phyloP scores from a whole-genome alignment of 2,113 vertebrate genomes.

The Chaetorhynchus papuensis region DNA sequence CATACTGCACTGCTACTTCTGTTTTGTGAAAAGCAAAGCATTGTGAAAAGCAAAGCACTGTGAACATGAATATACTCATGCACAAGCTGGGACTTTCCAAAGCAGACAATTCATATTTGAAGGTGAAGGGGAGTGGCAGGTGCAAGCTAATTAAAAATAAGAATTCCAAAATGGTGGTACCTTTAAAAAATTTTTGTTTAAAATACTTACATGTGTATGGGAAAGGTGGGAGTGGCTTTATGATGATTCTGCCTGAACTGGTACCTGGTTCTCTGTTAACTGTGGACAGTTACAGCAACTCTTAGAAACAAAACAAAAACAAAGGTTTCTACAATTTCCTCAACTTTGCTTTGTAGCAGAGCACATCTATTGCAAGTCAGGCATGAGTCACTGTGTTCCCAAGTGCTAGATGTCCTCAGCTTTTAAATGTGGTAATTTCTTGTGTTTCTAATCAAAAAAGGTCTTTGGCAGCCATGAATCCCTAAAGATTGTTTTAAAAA shows the following conservation, averaged over 20 bases:
- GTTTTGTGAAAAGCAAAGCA: not conserved
- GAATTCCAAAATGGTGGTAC: not conserved
- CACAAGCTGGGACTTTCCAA: not conserved
- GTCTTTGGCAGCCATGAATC: not conserved
- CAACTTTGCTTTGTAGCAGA: not conserved
- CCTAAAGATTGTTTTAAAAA: not conserved
- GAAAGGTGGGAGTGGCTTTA: not conserved
- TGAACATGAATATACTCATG: not conserved
- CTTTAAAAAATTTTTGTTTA: not conserved
- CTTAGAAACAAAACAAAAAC: not conserved
- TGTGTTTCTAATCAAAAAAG: not conserved
- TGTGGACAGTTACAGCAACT: not conserved
- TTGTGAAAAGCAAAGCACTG: not conserved
- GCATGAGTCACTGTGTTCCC: not conserved
- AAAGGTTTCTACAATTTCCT: not conserved
- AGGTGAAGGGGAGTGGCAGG: not conserved
- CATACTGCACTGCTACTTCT: not conserved
- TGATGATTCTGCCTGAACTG: not conserved
- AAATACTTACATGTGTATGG: not conserved
- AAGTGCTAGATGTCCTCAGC: not conserved
- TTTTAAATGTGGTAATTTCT: not conserved
- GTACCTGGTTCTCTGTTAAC: not conserved
- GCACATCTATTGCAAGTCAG: not conserved
- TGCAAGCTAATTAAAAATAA: not conserved
- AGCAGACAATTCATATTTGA: not conserved